Evolutionary conservation across 2,888 invertebrate genomes (phyloP).

Genomic region (Gymnoscelis rufifasciata): DNA sequence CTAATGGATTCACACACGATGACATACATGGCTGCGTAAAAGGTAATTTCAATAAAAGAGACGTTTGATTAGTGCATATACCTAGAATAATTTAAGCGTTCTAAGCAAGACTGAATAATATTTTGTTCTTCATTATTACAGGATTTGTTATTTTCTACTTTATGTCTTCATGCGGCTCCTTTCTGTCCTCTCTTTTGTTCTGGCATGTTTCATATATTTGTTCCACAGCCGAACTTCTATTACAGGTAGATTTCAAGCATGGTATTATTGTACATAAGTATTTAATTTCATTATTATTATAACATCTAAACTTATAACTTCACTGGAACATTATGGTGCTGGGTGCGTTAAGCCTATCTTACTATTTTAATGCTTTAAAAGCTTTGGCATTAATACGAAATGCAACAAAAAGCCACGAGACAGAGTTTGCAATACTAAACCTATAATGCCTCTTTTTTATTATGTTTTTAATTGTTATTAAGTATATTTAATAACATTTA

Average conservation of each 20-base stretch:
- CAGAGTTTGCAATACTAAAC: slow-evolving; percentile 65
- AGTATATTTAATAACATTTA: no score
- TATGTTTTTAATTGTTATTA: not conserved
- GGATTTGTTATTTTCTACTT: slow-evolving; percentile 76
- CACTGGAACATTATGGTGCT: slow-evolving; percentile 55
- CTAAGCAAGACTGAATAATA: slow-evolving; percentile 71
- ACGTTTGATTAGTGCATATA: slow-evolving; percentile 48
- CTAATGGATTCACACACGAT: slow-evolving; percentile 94
- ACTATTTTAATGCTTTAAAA: slow-evolving; percentile 53
- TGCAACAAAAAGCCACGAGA: slow-evolving; percentile 76
- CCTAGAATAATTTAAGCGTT: slow-evolving; percentile 58
- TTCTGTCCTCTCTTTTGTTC: slow-evolving; percentile 67
- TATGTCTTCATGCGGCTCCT: slow-evolving; percentile 71
- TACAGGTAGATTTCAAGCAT: slow-evolving; percentile 71
- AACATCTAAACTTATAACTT: slow-evolving; percentile 46
- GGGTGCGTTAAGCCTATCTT: slow-evolving; percentile 49
- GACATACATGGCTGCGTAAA: slow-evolving; percentile 96
- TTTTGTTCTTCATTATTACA: slow-evolving; percentile 76
- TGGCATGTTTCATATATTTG: slow-evolving; percentile 70
- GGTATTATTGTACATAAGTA: slow-evolving; percentile 43
- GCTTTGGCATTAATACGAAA: slow-evolving; percentile 57
- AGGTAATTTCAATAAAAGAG: slow-evolving; percentile 84
- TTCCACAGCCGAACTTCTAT: slow-evolving; percentile 69
- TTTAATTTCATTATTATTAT: slow-evolving; percentile 38
- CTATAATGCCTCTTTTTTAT: slow-evolving; percentile 42